These are phyloP conservation scores for Liparis tanakae DNA, from an alignment of 2,797 vertebrate species.

Conservation along the genomic window DNA sequence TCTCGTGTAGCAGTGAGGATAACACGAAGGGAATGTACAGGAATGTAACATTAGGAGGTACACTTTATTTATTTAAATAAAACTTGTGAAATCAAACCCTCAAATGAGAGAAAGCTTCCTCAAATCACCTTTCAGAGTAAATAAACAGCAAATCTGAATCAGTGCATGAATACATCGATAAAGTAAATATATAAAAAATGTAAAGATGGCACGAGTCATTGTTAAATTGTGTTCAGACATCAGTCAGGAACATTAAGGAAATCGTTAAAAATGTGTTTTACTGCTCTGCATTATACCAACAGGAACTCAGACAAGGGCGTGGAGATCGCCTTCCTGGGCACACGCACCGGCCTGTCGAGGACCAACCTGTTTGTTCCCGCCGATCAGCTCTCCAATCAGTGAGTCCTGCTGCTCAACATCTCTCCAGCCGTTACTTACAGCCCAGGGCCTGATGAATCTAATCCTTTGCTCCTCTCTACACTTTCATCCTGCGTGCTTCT, in stretches of 20 bases:
- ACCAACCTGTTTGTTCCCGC: slow-evolving; percentile 94
- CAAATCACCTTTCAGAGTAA: background rate
- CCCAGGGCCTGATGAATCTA: slow-evolving; percentile 44
- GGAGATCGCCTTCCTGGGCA: slow-evolving; percentile 95
- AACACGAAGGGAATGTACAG: background rate
- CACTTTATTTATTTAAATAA: background rate
- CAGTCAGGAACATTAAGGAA: background rate
- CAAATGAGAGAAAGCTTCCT: background rate
- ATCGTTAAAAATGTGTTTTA: slow-evolving; percentile 2
- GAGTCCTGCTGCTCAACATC: slow-evolving; percentile 72
- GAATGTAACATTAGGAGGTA: too few relatives aligned
- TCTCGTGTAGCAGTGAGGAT: background rate
- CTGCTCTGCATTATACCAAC: slow-evolving; percentile 31
- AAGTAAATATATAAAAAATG: background rate
- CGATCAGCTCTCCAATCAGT: slow-evolving; percentile 95
- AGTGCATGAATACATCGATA: background rate
- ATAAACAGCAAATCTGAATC: slow-evolving; percentile 1
- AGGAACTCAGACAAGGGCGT: slow-evolving; percentile 99
- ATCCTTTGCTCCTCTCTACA: slow-evolving; percentile 37
- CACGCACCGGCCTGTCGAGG: slow-evolving; percentile 93
- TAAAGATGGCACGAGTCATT: background rate
- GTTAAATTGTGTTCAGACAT: background rate
- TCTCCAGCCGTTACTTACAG: slow-evolving; percentile 55
- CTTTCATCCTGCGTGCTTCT: slow-evolving; percentile 67
- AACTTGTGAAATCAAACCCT: background rate